phyloP scores from a whole-genome alignment of 2,888 invertebrate genomes.

The Bedellia somnulentella region DNA sequence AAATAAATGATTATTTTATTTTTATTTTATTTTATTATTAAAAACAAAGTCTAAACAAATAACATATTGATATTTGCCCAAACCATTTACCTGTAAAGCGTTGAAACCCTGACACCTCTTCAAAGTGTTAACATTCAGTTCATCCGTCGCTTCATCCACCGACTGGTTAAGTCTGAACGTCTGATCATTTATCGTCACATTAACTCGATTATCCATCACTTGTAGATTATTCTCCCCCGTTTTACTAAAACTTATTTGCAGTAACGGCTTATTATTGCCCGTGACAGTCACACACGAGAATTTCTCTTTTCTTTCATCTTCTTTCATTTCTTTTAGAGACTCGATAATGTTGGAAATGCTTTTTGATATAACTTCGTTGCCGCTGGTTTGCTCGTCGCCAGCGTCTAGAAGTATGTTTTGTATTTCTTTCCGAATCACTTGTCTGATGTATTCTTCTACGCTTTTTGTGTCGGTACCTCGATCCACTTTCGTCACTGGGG shows the following conservation, averaged over 20 bases:
- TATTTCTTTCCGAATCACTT: constrained; percentile 41
- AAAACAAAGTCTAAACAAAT: no score
- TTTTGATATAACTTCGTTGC: constrained; percentile 30
- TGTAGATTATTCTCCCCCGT: constrained; percentile 42
- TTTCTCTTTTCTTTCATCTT: constrained; percentile 21
- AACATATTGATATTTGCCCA: no score
- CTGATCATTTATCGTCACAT: constrained; percentile 35
- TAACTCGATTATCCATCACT: constrained; percentile 43
- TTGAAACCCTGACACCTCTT: constrained; percentile 55
- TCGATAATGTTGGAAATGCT: constrained; percentile 38
- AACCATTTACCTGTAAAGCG: constrained; percentile 52
- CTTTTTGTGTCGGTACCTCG: constrained; percentile 33
- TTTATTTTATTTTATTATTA: no score
- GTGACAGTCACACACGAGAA: constrained; percentile 46
- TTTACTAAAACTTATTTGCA: constrained; percentile 41
- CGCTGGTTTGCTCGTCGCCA: constrained; percentile 21
- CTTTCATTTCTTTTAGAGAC: constrained; percentile 18
- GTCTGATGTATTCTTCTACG: constrained; percentile 43
- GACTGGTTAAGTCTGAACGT: constrained; percentile 17
- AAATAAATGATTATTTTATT: no score
- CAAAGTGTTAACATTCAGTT: constrained; percentile 29
- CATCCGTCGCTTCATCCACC: constrained; percentile 34
- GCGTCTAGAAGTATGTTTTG: constrained; percentile 32
- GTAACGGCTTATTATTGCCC: constrained; percentile 43
- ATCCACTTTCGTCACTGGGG: constrained; percentile 10